phyloP scores from a whole-genome alignment of 2,113 vertebrate genomes.

The Thalassoma bifasciatum region DNA sequence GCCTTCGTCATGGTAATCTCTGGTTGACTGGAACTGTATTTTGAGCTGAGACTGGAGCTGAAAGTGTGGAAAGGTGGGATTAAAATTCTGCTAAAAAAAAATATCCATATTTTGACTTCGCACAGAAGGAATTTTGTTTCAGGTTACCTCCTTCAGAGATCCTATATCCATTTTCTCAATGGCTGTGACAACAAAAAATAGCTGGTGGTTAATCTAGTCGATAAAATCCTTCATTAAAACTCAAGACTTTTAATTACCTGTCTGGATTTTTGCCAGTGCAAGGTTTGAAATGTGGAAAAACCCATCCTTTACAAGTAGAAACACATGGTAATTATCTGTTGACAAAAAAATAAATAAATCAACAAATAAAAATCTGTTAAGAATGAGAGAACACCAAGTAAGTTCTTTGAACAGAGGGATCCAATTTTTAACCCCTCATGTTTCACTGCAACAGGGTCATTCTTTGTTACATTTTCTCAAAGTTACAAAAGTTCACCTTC shows the following conservation, averaged over 20 bases:
- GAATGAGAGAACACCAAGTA: background rate
- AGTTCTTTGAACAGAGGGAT: too few relatives aligned
- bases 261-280: conserved; percentile 86
- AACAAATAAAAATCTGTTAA: too few relatives aligned
- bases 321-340: conserved; percentile 88
- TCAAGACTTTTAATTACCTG: conserved; percentile 79
- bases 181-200: conserved; percentile 77
- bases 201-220: background rate
- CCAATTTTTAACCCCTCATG: too few relatives aligned
- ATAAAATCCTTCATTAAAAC: background rate
- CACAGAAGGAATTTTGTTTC: background rate
- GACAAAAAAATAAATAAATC: conserved; percentile 22
- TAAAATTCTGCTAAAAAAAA: background rate
- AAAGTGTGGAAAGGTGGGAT: conserved; percentile 11
- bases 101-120: too few relatives aligned
- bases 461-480: background rate
- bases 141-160: conserved; percentile 85
- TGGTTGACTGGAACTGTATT: conserved; percentile 86
- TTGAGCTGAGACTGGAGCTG: conserved; percentile 91
- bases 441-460: background rate
- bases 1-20: conserved; percentile 84
- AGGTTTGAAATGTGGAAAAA: conserved; percentile 91
- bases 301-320: conserved; percentile 87
- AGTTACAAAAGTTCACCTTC: conserved; percentile 80
- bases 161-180: conserved; percentile 86